Percentiles rank a stretch among this genome's conserved stretches.
These are phyloP conservation scores for Gallinago undulata DNA, from an alignment of 2,113 vertebrate genomes.

Conservation along the genomic window DNA sequence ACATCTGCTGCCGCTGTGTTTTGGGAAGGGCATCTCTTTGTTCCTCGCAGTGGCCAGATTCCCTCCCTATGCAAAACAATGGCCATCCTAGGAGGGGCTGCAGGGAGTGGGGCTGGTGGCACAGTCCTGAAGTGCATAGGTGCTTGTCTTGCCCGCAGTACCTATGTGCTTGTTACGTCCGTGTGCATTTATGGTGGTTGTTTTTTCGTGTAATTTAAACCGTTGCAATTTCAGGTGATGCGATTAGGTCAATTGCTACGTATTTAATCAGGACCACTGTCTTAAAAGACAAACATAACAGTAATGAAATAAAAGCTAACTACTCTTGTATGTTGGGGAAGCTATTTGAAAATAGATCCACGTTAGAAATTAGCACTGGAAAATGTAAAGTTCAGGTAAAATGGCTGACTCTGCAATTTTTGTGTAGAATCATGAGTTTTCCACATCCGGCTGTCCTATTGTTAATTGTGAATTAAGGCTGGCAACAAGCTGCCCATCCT, in stretches of 20 bases:
- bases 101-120: background rate
- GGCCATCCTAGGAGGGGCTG: background rate
- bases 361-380: background rate
- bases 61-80: background rate
- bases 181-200: rapidly evolving
- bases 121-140: rapidly evolving
- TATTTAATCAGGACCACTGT: background rate
- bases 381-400: background rate
- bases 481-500: conserved; percentile 15
- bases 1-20: background rate
- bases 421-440: conserved; percentile 37
- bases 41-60: background rate
- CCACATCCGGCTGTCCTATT: conserved; percentile 6
- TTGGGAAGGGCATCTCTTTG: conserved; percentile 34
- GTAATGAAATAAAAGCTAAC: background rate
- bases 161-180: rapidly evolving
- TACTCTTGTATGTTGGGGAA: background rate
- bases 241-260: background rate
- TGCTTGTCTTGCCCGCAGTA: background rate
- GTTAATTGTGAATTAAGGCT: conserved; percentile 42
- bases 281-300: background rate
- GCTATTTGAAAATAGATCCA: background rate
- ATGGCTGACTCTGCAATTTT: conserved; percentile 13
- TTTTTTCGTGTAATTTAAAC: background rate
- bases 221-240: background rate